Base-by-base conservation (phyloP, 2,888 invertebrate species). In the Acleris cristana region DNA sequence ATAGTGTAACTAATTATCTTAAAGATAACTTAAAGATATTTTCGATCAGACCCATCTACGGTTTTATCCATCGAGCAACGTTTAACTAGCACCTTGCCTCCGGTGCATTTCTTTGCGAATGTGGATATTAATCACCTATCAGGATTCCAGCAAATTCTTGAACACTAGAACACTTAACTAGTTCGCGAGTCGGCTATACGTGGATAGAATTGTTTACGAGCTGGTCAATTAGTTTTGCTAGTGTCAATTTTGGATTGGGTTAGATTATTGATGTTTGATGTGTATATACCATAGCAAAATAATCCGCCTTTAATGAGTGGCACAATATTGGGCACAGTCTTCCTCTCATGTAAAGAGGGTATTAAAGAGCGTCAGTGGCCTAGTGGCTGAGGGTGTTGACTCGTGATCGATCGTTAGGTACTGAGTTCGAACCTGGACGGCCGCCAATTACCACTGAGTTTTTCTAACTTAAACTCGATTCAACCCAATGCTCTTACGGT, bases 31-130 rank as follows among this genome's bases (percentile, higher is more conserved):
- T 26, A 8, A 51, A n/a, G 19, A 8, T 12, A 21, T 51, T 4
- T 18, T 19, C 2, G 2, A 51, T 10, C 51, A 19, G 21, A n/a
- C 51, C 67, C 18, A 30, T 63, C 67, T 63, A 21, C 16, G 21
- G 19, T 49, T 40, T 26, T 12, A 19, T 57, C 18, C 45, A 58
- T 49, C 58, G 44, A 53, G 23, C 57, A 30, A 14, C 48, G 48
- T 64, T 65, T 72, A 70, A 73, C 72, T 65, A 66, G 58, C 69
- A 51, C 40, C 65, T 69, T n/a, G 69, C 69, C 69, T 53, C 65
- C 56, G 65, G 69, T 58, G 65, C 69, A 58, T 62, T 62, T 63
- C 67, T 67, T 63, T 67, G 54, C 63, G 53, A 67, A 63, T 67
- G 67, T 63, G 58, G 63, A 26, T 54, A 67, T 67, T 67, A 67